These are phyloP conservation scores for Teleiodes luculella DNA, from an alignment of 2,888 invertebrate genomes.

Conservation along the genomic window DNA sequence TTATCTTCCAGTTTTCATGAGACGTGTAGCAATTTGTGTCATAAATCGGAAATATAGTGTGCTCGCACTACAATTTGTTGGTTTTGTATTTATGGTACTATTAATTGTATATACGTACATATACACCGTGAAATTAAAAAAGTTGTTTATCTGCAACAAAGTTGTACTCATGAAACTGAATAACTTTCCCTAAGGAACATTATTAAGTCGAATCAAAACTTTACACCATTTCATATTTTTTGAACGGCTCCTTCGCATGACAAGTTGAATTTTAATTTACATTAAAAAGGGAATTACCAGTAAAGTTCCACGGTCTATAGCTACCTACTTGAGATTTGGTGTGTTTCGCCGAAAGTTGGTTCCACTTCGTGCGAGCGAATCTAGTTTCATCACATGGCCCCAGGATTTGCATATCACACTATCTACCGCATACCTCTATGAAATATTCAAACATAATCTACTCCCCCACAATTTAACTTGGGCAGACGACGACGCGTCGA, in stretches of 20 bases:
- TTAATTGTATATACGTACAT: too few species aligned
- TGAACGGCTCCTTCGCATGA: too few species aligned
- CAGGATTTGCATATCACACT: constrained; percentile 46
- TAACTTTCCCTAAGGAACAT: too few species aligned
- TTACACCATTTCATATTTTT: too few species aligned
- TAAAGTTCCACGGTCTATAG: too few species aligned
- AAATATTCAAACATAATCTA: constrained; percentile 51
- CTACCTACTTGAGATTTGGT: too few species aligned
- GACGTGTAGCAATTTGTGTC: neutral
- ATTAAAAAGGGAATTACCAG: too few species aligned
- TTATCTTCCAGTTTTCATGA: neutral
- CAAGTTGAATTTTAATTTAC: too few species aligned
- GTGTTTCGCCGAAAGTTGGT: neutral
- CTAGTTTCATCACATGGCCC: constrained; percentile 45
- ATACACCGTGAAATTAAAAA: too few species aligned
- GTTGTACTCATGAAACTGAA: too few species aligned
- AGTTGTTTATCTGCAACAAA: too few species aligned
- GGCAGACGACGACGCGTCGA: neutral
- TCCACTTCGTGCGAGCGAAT: constrained; percentile 42
- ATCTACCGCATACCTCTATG: constrained; percentile 35
- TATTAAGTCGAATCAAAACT: too few species aligned
- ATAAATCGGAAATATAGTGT: neutral
- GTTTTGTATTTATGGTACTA: neutral
- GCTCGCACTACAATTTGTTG: constrained; percentile 23
- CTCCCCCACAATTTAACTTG: constrained; percentile 30